Evolutionary conservation across 1,140 invertebrate species (phyloP), one percentile per base, ranked within the genome.

Genomic region (Hyles vespertilio): DNA sequence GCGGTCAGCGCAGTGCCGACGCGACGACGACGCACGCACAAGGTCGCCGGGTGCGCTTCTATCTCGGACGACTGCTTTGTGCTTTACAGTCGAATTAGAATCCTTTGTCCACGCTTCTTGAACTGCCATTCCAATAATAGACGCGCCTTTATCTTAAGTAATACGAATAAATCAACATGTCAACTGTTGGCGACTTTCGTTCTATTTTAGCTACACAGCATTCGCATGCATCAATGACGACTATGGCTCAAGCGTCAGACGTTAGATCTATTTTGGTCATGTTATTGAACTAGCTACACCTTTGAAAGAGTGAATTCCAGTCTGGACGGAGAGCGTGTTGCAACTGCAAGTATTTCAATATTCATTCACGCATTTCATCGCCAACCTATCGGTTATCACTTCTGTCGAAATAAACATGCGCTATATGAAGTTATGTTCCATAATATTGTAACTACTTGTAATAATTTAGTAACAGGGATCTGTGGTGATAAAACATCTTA

Each of bases 41-140:
- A 87, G 84, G 84, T 87, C 84, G 79, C 61, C 72, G 78, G 81
- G 81, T 81, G 81, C 80, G 57, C 70, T 55, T 68, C 74, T 87
- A 84, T 84, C 80, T 71, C 47, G 69, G 75, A 72, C 81, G 76
- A 75, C 79, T 67, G 62, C 69, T 60, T 56, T 63, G 44, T 63
- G 53, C 63, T 58, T 59, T 36, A 56, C 72, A 72, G 59, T 55
- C 66, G 53, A 81, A 78, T 70, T 63, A 71, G 57, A 56, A 61
- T 71, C 70, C 64, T 81, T 67, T 66, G 58, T 61, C 59, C 43
- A 47, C 63, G 52, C 46, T 34, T 54, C 65, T 72, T 74, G 56
- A 64, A 68, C 68, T 65, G 56, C 67, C 46, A 79, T 69, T 81
- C n/a, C 32, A 22, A 43, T 54, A 44, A 12, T 36, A 53, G 33